phyloP scores from a whole-genome alignment of 2,113 vertebrate genomes.

The Odocoileus virginianus region DNA sequence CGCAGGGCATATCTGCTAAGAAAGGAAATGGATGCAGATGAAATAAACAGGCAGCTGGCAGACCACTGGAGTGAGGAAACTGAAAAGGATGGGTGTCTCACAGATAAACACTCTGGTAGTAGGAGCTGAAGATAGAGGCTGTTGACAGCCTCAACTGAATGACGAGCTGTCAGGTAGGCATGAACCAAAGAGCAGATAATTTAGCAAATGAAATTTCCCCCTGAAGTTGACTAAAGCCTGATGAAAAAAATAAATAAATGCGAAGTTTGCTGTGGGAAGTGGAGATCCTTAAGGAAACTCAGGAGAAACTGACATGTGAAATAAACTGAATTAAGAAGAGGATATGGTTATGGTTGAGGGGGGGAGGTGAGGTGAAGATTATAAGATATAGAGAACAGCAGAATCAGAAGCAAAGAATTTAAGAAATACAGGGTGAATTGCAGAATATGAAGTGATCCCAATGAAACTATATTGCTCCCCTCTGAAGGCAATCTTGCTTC shows the following conservation, averaged over 20 bases:
- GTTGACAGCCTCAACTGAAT: not conserved
- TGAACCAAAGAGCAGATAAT: not conserved
- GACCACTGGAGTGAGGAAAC: not conserved
- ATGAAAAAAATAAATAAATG: not conserved
- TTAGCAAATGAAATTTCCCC: not conserved
- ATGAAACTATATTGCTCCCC: not conserved
- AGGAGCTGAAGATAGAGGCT: not conserved
- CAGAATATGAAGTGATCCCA: not conserved
- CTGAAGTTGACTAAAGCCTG: not conserved
- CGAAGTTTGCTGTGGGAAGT: not conserved
- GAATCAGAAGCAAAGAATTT: not conserved
- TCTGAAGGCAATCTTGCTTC: not conserved
- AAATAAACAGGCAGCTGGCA: not conserved
- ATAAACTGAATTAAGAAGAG: not conserved
- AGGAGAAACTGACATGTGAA: not conserved
- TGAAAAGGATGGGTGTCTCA: not conserved
- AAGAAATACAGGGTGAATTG: not conserved
- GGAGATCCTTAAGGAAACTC: not conserved
- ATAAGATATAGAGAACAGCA: not conserved
- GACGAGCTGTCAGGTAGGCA: not conserved
- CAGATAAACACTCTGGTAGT: not conserved
- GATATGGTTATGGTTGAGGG: not conserved
- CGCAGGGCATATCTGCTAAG: not conserved
- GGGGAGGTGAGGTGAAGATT: not conserved
- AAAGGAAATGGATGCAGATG: not conserved